Conservation (phyloP, 1,140 invertebrate genomes). For the Bemisia tabaci region DNA sequence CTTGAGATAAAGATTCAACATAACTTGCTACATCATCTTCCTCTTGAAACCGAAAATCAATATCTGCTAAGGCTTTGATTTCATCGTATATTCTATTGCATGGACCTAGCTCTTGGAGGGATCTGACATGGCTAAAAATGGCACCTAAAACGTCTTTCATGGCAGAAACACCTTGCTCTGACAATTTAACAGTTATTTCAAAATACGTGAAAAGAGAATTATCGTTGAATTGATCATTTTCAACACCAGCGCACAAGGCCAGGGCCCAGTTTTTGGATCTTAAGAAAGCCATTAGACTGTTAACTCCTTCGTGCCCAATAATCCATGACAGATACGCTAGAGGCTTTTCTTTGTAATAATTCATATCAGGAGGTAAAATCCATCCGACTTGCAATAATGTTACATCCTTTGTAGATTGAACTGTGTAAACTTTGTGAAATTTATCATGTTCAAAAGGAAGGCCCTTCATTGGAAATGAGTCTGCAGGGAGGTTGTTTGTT, state of each 20-base stretch:
- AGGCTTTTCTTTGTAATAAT: slow-evolving; percentile 61
- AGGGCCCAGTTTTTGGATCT: slow-evolving; percentile 73
- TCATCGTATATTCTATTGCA: slow-evolving; percentile 58
- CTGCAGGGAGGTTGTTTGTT: slow-evolving; percentile 41
- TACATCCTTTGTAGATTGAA: slow-evolving; percentile 62
- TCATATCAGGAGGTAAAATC: slow-evolving; percentile 57
- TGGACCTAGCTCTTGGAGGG: slow-evolving; percentile 44
- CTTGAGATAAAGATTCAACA: slow-evolving; percentile 59
- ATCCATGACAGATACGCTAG: slow-evolving; percentile 66
- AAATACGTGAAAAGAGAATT: slow-evolving; percentile 40
- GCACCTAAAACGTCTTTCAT: slow-evolving; percentile 50
- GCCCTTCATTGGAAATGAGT: slow-evolving; percentile 40
- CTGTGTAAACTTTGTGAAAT: slow-evolving; percentile 61
- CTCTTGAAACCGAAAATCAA: slow-evolving; percentile 44
- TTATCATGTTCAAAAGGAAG: slow-evolving; percentile 39
- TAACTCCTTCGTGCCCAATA: slow-evolving; percentile 76
- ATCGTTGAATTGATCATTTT: slow-evolving; percentile 52
- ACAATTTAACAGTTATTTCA: slow-evolving; percentile 56
- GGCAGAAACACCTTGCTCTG: slow-evolving; percentile 60
- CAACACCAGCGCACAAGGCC: slow-evolving; percentile 58
- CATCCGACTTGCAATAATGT: slow-evolving; percentile 61
- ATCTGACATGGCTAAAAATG: slow-evolving; percentile 58
- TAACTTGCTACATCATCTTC: slow-evolving; percentile 57
- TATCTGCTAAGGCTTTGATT: slow-evolving; percentile 55
- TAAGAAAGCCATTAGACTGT: slow-evolving; percentile 70